Evolutionary conservation across 2,113 vertebrate genomes (phyloP).

Genomic region (Lonchura striata): DNA sequence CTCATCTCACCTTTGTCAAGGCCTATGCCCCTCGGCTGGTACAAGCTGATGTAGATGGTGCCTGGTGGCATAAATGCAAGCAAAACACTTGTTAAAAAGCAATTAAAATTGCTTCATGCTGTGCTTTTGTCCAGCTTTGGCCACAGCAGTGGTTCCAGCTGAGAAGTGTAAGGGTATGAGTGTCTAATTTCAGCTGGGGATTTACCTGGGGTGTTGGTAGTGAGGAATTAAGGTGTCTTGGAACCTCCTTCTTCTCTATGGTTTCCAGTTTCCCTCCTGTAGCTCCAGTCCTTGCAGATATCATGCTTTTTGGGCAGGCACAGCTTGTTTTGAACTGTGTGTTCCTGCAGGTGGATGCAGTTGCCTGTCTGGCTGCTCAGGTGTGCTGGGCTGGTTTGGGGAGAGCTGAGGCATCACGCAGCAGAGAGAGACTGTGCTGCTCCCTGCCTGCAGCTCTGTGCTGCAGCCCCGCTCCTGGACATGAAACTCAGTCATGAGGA

Average conservation of each 20-base stretch:
- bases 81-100: background rate
- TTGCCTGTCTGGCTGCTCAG: background rate
- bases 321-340: background rate
- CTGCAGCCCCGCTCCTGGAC: background rate
- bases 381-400: background rate
- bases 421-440: background rate
- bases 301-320: rapidly evolving
- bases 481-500: rapidly evolving
- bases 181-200: background rate
- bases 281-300: background rate
- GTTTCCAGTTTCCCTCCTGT: background rate
- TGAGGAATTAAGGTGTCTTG: background rate
- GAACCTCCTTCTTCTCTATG: background rate
- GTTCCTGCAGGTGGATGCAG: background rate
- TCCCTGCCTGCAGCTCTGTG: background rate
- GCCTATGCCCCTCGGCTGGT: background rate
- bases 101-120: background rate
- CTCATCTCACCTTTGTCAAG: background rate
- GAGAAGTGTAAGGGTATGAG: background rate
- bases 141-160: background rate
- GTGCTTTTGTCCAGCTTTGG: background rate
- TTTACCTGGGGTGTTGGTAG: background rate
- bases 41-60: background rate
- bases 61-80: background rate
- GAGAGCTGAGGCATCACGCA: background rate